These are phyloP conservation scores for Actinemys pallida DNA, from an alignment of 2,113 vertebrate species.

Conservation along the genomic window DNA sequence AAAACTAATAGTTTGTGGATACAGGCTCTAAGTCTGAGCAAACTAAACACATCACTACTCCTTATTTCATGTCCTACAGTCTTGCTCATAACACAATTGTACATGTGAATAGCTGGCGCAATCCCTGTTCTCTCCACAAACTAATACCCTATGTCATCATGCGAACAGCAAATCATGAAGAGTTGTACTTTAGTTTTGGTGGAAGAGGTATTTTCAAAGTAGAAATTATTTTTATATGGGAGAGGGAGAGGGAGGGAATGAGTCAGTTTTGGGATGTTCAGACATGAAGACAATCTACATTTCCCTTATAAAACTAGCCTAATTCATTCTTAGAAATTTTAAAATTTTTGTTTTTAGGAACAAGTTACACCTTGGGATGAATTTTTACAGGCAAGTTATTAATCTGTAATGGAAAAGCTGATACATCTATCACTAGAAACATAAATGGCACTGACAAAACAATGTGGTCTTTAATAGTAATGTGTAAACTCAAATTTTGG, in stretches of 20 bases:
- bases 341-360: slow-evolving; percentile 2
- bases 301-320: neutral
- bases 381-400: slow-evolving; percentile 11
- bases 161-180: slow-evolving; percentile 7
- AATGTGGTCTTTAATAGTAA: neutral
- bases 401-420: neutral
- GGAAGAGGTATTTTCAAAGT: neutral
- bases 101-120: neutral
- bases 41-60: neutral
- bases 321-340: neutral
- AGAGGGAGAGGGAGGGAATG: neutral
- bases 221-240: neutral
- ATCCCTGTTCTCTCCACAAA: neutral
- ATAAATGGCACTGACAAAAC: neutral
- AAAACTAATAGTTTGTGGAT: neutral
- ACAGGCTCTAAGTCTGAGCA: neutral
- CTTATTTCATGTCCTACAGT: neutral
- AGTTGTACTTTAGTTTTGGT: neutral
- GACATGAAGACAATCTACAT: neutral
- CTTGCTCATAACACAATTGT: neutral
- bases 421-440: neutral
- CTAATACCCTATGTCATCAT: neutral
- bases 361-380: slow-evolving; percentile 3
- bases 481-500: neutral
- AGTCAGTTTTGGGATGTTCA: neutral